Evolutionary conservation across 2,888 invertebrate species (phyloP).

Genomic region (Leucoptera coffeella): DNA sequence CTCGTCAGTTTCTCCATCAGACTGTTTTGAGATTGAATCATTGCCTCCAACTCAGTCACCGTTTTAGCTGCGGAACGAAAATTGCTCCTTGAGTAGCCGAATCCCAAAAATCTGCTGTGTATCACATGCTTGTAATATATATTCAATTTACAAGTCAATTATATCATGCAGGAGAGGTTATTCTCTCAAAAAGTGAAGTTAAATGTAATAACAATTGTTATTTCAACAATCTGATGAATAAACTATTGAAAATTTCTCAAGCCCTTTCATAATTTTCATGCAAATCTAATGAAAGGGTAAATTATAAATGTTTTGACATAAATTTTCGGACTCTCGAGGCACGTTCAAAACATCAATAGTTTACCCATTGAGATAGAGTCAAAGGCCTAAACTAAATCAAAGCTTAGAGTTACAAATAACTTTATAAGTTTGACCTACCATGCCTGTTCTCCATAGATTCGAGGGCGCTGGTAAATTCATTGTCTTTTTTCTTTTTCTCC

Average conservation of each 20-base stretch:
- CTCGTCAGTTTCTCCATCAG: constrained; percentile 87
- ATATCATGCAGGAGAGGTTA: too few relatives aligned
- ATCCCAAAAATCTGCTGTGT: too few relatives aligned
- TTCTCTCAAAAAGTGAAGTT: too few relatives aligned
- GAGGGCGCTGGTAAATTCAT: constrained; percentile 67
- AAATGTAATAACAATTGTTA: too few relatives aligned
- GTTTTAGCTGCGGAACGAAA: constrained; percentile 69
- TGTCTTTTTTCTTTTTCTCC: constrained; percentile 63
- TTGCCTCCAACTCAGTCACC: constrained; percentile 83
- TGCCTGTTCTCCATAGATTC: constrained; percentile 78
- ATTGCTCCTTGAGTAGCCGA: constrained; percentile 17
- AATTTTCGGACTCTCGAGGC: constrained; percentile 1
- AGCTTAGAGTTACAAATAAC: too few relatives aligned
- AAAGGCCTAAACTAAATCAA: too few relatives aligned
- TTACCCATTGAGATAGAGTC: constrained; percentile 49
- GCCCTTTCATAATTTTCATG: constrained; percentile 41
- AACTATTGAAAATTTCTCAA: constrained; percentile 56
- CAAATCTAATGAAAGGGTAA: constrained; percentile 50
- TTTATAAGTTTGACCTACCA: constrained; percentile 61
- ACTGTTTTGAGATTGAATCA: constrained; percentile 87
- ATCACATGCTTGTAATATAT: too few relatives aligned
- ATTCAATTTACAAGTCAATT: too few relatives aligned
- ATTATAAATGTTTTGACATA: constrained; percentile 47
- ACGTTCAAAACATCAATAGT: constrained; percentile 51
- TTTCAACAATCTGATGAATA: constrained; percentile 61